Percentiles rank a stretch among this genome's conserved stretches.
These are phyloP conservation scores for Halesus radiatus DNA, from an alignment of 1,140 invertebrate species.

Conservation along the genomic window DNA sequence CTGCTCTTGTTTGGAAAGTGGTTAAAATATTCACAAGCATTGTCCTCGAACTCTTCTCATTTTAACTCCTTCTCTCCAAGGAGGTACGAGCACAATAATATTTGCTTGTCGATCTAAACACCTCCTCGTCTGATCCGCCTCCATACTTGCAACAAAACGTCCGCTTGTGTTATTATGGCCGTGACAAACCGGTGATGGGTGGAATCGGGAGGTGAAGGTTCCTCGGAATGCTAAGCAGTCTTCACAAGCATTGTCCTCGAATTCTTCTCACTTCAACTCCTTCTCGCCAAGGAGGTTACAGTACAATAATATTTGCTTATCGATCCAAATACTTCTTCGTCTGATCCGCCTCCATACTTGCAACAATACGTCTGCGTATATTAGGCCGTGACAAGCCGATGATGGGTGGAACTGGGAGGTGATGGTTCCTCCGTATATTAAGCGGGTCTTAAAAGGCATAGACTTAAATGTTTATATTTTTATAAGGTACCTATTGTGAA, in stretches of 20 bases:
- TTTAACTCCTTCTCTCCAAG: not conserved
- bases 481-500: too few relatives aligned
- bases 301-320: constrained; percentile 21
- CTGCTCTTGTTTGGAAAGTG: constrained; percentile 4
- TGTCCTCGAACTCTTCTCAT: not conserved
- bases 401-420: too few relatives aligned
- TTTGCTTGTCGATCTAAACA: constrained; percentile 22
- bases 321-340: constrained; percentile 12
- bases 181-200: too few relatives aligned
- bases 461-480: too few relatives aligned
- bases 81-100: not conserved
- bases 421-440: not conserved
- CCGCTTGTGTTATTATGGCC: not conserved
- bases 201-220: too few relatives aligned
- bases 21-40: not conserved
- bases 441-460: too few relatives aligned
- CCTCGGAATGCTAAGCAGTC: not conserved
- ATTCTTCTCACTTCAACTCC: not conserved
- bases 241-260: not conserved
- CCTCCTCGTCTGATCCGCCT: constrained; percentile 5
- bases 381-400: not conserved
- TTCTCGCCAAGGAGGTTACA: not conserved
- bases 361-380: not conserved
- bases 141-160: constrained; percentile 7
- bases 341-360: constrained; percentile 3